phyloP scores from a whole-genome alignment of 2,113 vertebrate genomes.

The Xenopus laevis region DNA sequence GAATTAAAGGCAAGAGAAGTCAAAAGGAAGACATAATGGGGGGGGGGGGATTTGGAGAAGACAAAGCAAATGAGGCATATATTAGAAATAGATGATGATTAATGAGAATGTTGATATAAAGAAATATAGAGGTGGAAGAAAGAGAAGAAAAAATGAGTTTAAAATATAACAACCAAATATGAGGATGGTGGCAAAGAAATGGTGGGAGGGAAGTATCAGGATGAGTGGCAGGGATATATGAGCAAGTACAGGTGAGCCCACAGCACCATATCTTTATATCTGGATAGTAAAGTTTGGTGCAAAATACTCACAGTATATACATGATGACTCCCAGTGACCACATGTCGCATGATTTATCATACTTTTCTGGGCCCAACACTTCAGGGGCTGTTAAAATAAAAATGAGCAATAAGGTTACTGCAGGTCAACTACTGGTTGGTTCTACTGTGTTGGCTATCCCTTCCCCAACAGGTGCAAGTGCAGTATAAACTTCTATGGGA shows the following conservation, averaged over 20 bases:
- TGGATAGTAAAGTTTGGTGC: not conserved
- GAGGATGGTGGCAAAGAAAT: not conserved
- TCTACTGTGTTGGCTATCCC: no score
- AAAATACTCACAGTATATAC: conserved; percentile 93
- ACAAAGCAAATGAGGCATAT: not conserved
- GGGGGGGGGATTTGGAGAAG: no score
- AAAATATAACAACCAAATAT: not conserved
- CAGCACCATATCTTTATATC: not conserved
- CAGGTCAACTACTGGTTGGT: not conserved
- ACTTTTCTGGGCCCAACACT: conserved; percentile 96
- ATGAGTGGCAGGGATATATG: not conserved
- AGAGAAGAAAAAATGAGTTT: not conserved
- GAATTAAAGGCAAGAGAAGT: not conserved
- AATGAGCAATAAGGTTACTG: not conserved
- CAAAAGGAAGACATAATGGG: not conserved
- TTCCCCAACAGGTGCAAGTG: no score
- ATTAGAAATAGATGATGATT: not conserved
- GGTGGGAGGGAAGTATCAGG: not conserved
- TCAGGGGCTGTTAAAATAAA: conserved; percentile 78
- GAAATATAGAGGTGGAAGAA: not conserved
- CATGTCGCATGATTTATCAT: conserved; percentile 98
- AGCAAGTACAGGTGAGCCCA: not conserved
- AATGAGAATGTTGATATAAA: not conserved
- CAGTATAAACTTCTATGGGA: no score
- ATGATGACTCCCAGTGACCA: conserved; percentile 98